Evolutionary conservation across 2,113 vertebrate genomes (phyloP), one percentile per base, ranked within the genome.

Genomic region (Phasianus colchicus): DNA sequence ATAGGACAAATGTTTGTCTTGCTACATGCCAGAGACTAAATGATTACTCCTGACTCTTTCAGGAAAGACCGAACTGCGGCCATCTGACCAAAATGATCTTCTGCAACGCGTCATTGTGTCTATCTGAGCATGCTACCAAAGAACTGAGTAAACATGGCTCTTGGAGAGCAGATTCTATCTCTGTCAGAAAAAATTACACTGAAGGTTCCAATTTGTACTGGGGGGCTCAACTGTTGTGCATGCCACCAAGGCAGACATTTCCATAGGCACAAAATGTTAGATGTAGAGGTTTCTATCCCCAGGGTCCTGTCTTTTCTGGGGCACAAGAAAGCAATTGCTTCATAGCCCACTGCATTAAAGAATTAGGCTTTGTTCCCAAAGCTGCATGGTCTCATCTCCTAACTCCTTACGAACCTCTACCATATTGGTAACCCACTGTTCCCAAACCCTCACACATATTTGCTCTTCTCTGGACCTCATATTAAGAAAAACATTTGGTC

Each of bases 211-310:
- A 3, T 71, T 84, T 52, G 21, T 54, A 63, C 14, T 34, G 24
- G 29, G 29, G 54, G 20, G 17, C 8, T 7, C 25, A 29, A 12
- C n/a, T 36, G n/a, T 54, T 70, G 45, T 12, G n/a, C 45, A 27
- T 36, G 45, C 8, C 6, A 12, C 29, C 38, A 32, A 32, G 5
- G 58, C 45, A 66, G 16, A 8, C 27, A 64, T 1, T 16, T 93
- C 12, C 5, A 14, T 0, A 48, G 9, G 71, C 14, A 32, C 3
- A 18, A 11, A 60, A 7, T 1, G 0, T 45, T 77, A 63, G 2
- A 1, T 45, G 7, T 17, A 67, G 22, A 78, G 2, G 17, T 45
- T 64, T 4, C 16, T 20, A 75, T 10, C 3, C 17, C 9, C 14
- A 61, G 10, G 5, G 4, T 30, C 6, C 18, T 83, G 8, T n/a